Evolutionary conservation across 2,113 vertebrate species (phyloP), one percentile per base, ranked within the genome.

Genomic region (Sinocyclocheilus anshuiensis): DNA sequence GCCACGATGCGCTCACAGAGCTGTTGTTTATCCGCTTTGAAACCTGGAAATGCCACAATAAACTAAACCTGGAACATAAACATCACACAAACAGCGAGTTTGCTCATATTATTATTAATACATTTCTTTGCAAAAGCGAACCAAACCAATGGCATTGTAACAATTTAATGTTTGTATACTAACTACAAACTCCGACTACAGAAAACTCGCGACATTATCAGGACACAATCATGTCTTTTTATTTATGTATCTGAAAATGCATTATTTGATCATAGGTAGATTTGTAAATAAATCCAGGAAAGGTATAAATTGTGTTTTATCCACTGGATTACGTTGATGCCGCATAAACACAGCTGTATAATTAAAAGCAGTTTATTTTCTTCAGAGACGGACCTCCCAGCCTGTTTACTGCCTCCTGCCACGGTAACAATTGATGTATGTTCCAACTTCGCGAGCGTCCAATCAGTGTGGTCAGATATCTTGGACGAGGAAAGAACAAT

Each of bases 291-390:
- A n/a, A 55, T 13, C 26, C 76, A 22, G 53, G 22, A 57, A 63
- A 39, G 29, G 10, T 72, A 71, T 29, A 53, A 55, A 57, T 72
- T 20, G 16, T 0, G 26, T 72, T 53, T 84, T 13, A 39, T 45
- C 12, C 1, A 1, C 20, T 33, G 1, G 20, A 78, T 71, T 78
- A 36, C 22, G 61, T n/a, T 45, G 57, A 53, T 53, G 48, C 67
- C 13, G 4, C 7, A 33, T 26, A 6, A 26, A 85, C 10, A 22
- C 45, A 79, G 61, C 57, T 71, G 26, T 78, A 57, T 79, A 79
- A 85, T 77, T 79, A 78, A 57, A 85, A 26, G 20, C 84, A 36
- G 50, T 85, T 85, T 79, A 78, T 81, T 63, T 84, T 29, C 29
- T 82, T 72, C 84, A 26, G 24, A 48, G 84, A 48, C 42, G n/a